Evolutionary conservation across 2,113 vertebrate genomes (phyloP).

Genomic region (Cheilinus undulatus): DNA sequence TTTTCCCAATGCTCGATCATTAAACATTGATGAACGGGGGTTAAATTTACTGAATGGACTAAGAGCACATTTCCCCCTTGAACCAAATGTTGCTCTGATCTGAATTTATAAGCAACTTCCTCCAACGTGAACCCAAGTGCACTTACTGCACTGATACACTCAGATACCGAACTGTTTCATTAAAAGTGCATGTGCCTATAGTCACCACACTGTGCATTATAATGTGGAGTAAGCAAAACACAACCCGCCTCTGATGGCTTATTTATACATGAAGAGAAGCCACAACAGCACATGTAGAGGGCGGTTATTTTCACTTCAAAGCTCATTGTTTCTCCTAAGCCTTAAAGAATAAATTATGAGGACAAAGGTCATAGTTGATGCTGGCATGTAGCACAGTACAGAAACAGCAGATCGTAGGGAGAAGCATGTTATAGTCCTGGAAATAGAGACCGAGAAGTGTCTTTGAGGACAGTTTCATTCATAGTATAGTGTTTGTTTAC

Average conservation of each 20-base stretch:
- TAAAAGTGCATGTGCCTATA: conserved; percentile 2
- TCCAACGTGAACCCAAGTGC: background rate
- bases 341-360: conserved; percentile 36
- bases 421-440: background rate
- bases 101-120: background rate
- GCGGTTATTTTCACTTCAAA: conserved; percentile 68
- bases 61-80: too few species aligned
- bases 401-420: conserved; percentile 1
- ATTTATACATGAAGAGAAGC: conserved; percentile 32
- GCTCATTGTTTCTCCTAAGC: conserved; percentile 47
- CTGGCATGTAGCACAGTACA: conserved; percentile 1
- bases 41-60: too few species aligned
- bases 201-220: background rate
- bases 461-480: conserved; percentile 3
- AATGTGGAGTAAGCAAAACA: conserved; percentile 23
- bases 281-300: conserved; percentile 25
- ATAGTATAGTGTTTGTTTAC: too few species aligned
- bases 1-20: conserved; percentile 6
- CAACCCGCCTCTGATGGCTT: conserved; percentile 37
- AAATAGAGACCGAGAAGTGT: conserved; percentile 5
- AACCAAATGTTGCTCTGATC: background rate
- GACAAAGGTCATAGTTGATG: conserved; percentile 44
- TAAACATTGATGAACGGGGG: conserved; percentile 17
- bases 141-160: background rate
- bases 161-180: background rate